Percentiles rank a stretch among this genome's conserved stretches.
Conservation (phyloP, 1,140 invertebrate genomes). For the Ostrea edulis region DNA sequence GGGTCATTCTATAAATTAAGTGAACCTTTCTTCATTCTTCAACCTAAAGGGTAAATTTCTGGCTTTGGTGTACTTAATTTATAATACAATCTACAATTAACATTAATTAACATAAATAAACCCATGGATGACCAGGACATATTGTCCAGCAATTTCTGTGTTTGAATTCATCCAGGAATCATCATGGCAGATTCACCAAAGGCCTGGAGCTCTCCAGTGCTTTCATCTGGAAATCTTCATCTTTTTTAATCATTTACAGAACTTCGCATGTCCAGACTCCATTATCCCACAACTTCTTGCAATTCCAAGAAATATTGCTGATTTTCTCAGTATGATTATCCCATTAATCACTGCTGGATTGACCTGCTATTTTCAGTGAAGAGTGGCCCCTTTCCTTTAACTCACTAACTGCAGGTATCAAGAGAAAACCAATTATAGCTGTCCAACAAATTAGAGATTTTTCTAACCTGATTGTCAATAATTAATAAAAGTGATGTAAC, state of each 20-base stretch:
- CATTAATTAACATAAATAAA: background rate
- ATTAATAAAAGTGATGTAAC: constrained; percentile 16
- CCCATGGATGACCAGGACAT: background rate
- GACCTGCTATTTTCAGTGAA: background rate
- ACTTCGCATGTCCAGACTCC: background rate
- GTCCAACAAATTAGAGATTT: background rate
- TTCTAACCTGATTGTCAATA: background rate
- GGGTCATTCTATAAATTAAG: too few species aligned
- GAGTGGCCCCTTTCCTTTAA: background rate
- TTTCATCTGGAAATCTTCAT: too few species aligned
- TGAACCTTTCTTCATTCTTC: too few species aligned
- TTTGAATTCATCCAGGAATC: background rate
- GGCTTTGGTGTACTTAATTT: too few species aligned
- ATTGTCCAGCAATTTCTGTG: background rate
- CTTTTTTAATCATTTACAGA: background rate
- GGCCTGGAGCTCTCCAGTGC: background rate
- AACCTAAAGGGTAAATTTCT: too few species aligned
- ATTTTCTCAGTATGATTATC: background rate
- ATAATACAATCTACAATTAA: too few species aligned
- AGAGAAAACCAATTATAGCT: background rate
- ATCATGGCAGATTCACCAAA: background rate
- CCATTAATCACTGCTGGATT: background rate
- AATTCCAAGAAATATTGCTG: background rate
- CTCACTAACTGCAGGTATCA: background rate
- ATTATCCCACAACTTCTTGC: background rate